These are phyloP conservation scores for Hyperoplus lanceolatus DNA, from an alignment of 2,797 vertebrate species.

Conservation along the genomic window DNA sequence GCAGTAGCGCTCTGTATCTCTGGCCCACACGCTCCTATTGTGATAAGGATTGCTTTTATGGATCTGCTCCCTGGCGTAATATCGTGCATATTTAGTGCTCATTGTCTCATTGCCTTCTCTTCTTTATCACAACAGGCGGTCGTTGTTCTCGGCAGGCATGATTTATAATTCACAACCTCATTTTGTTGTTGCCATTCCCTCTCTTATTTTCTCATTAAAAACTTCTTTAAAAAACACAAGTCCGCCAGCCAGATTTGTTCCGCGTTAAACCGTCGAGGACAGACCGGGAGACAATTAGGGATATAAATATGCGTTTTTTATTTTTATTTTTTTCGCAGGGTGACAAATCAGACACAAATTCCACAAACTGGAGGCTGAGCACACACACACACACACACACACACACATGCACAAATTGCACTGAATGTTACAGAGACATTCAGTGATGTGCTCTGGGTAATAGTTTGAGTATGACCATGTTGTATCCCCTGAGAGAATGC, in stretches of 20 bases:
- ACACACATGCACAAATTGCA: not conserved
- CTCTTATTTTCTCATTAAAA: constrained; percentile 60
- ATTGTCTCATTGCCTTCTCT: constrained; percentile 21
- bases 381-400: not conserved
- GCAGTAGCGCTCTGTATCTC: constrained; percentile 46
- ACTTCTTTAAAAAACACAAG: constrained; percentile 39
- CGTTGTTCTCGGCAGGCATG: not conserved
- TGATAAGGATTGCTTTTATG: constrained; percentile 61
- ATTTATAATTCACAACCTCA: constrained; percentile 56
- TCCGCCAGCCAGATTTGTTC: constrained; percentile 38
- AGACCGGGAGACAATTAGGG: constrained; percentile 22
- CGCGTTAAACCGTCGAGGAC: constrained; percentile 21
- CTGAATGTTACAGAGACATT: not conserved
- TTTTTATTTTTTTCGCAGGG: constrained; percentile 15
- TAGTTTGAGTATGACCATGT: not conserved
- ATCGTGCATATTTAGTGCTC: constrained; percentile 48
- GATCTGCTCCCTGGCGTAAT: constrained; percentile 2
- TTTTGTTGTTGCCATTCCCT: constrained; percentile 32
- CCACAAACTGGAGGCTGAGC: not conserved
- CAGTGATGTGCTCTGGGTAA: constrained; percentile 9
- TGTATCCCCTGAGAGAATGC: constrained; percentile 6
- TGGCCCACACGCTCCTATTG: constrained; percentile 40
- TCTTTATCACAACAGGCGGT: constrained; percentile 28
- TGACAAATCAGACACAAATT: constrained; percentile 24
- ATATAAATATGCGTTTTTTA: constrained; percentile 21